Evolutionary conservation across 2,888 invertebrate species (phyloP).

Genomic region (Gryllus longicercus): DNA sequence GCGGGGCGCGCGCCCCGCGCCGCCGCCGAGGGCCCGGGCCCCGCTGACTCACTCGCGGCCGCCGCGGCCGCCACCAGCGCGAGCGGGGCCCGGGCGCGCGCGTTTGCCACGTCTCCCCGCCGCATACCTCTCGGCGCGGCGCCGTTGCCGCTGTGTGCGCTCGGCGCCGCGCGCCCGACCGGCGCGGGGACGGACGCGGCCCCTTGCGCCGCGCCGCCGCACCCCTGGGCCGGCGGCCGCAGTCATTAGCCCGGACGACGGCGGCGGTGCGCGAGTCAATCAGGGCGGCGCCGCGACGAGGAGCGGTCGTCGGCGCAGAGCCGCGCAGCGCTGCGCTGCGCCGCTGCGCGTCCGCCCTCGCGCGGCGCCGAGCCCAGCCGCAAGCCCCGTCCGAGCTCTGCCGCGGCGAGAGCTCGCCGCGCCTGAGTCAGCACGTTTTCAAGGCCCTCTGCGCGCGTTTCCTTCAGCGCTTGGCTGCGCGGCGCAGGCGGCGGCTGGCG

Average conservation of each 20-base stretch:
- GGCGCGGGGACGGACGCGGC: too few species aligned
- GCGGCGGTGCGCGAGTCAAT: not conserved
- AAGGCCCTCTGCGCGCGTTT: too few species aligned
- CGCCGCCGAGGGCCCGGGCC: not conserved
- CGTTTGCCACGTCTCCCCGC: not conserved
- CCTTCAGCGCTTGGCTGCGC: too few species aligned
- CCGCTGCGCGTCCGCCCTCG: not conserved
- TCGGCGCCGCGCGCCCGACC: not conserved
- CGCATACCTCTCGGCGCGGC: not conserved
- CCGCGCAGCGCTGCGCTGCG: not conserved
- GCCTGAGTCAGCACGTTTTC: not conserved
- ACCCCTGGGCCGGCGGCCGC: not conserved
- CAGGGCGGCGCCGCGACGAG: not conserved
- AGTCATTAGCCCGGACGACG: not conserved
- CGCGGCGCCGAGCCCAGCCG: not conserved
- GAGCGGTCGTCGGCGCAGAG: not conserved
- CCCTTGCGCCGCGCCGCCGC: too few species aligned
- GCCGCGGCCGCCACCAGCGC: not conserved
- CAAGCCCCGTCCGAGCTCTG: not conserved
- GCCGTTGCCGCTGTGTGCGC: not conserved
- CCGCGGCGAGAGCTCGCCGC: not conserved
- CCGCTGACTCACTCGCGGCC: conserved; percentile 10
- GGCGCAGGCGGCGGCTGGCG: too few species aligned
- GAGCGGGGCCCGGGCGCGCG: not conserved
- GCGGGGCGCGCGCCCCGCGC: not conserved